A percentile compares a stretch with the other conserved stretches of the same genome.
These are phyloP conservation scores for Argyrosomus regius DNA, from an alignment of 2,797 vertebrate species.

Conservation along the genomic window DNA sequence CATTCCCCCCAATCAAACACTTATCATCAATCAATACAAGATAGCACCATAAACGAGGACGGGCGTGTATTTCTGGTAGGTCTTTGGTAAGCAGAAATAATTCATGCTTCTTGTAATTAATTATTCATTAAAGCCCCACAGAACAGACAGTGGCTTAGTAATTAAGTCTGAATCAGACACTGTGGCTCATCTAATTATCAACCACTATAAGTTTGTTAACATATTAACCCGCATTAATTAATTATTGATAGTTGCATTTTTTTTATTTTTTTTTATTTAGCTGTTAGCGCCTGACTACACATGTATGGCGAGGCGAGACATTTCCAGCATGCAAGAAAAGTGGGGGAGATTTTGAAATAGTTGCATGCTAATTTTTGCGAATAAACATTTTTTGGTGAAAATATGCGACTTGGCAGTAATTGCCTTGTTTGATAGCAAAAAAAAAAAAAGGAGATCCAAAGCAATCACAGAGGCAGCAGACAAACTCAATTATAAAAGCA, in stretches of 20 bases:
- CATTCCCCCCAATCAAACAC: slow-evolving; percentile 55
- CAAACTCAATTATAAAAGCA: slow-evolving; percentile 84
- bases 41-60: slow-evolving; percentile 43
- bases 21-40: slow-evolving; percentile 67
- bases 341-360: slow-evolving; percentile 52
- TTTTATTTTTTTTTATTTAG: slow-evolving; percentile 39
- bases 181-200: slow-evolving; percentile 84
- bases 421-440: slow-evolving; percentile 81
- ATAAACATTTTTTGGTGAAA: slow-evolving; percentile 64
- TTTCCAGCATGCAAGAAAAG: background rate
- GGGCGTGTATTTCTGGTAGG: slow-evolving; percentile 65
- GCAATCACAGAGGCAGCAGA: slow-evolving; percentile 80
- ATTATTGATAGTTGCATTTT: slow-evolving; percentile 76
- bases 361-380: slow-evolving; percentile 62
- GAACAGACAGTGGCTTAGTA: slow-evolving; percentile 80
- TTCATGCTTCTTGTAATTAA: slow-evolving; percentile 79
- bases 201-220: slow-evolving; percentile 83
- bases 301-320: slow-evolving; percentile 33
- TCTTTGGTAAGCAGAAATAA: slow-evolving; percentile 79
- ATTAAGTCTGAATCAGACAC: slow-evolving; percentile 82
- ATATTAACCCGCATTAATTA: slow-evolving; percentile 84
- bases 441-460: slow-evolving; percentile 74
- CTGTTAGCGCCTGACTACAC: slow-evolving; percentile 41
- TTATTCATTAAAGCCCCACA: slow-evolving; percentile 81
- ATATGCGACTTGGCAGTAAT: slow-evolving; percentile 77